Evolutionary conservation across 2,113 vertebrate genomes (phyloP).

Genomic region (Myrmecobius fasciatus): DNA sequence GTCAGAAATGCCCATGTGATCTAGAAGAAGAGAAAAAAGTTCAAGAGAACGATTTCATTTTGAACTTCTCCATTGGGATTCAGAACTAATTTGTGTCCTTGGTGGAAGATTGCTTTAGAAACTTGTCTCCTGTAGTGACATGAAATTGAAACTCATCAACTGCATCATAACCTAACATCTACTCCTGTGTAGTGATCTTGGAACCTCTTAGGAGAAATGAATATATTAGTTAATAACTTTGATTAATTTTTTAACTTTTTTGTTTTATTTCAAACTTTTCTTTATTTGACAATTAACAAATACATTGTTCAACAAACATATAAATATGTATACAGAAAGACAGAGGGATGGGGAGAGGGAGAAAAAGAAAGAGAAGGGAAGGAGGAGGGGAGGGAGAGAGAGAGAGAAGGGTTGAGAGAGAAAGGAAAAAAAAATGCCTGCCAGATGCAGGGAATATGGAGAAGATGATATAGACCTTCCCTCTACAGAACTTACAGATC

Average conservation of each 20-base stretch:
- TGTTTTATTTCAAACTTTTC: not conserved
- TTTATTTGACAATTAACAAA: not conserved
- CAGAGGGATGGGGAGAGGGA: not conserved
- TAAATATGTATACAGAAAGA: too few relatives aligned
- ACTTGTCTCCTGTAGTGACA: conserved; percentile 19
- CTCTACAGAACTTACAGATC: not conserved
- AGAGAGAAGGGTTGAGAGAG: too few relatives aligned
- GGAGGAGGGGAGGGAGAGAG: too few relatives aligned
- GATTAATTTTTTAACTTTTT: not conserved
- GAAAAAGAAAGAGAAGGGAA: not conserved
- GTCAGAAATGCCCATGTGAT: not conserved
- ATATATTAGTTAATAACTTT: not conserved
- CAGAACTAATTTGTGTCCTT: not conserved
- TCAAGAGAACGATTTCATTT: not conserved
- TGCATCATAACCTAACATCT: conserved; percentile 24
- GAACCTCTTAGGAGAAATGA: not conserved
- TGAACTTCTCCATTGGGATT: not conserved
- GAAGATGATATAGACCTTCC: not conserved
- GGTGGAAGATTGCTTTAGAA: not conserved
- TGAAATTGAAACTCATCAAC: conserved; percentile 54
- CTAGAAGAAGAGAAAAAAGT: conserved; percentile 7
- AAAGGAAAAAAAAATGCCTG: not conserved
- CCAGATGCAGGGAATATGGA: not conserved
- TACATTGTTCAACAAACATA: not conserved
- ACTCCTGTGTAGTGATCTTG: conserved; percentile 6